These are phyloP conservation scores for Pollimyrus isidori DNA, from an alignment of 2,113 vertebrate genomes.

Conservation along the genomic window DNA sequence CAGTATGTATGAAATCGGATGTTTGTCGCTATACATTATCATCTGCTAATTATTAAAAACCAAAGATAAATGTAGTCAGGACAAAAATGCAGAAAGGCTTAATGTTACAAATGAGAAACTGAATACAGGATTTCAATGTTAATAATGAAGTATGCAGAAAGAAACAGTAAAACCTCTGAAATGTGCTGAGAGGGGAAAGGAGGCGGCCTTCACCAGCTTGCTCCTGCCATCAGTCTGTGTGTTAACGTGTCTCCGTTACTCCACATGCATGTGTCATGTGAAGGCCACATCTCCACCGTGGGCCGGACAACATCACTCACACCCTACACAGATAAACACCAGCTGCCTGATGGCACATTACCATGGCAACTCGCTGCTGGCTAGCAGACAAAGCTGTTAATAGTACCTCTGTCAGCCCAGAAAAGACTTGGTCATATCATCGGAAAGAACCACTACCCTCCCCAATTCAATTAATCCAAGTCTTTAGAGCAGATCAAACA, in stretches of 20 bases:
- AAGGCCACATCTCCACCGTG: background rate
- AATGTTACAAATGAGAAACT: slow-evolving; percentile 42
- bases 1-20: slow-evolving; percentile 37
- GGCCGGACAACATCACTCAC: background rate
- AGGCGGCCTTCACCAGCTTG: background rate
- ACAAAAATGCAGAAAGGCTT: slow-evolving; percentile 47
- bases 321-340: background rate
- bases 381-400: background rate
- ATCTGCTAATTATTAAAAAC: slow-evolving; percentile 47
- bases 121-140: slow-evolving; percentile 35
- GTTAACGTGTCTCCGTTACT: background rate
- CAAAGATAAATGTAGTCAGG: slow-evolving; percentile 44
- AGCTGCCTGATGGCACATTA: background rate
- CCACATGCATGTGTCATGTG: background rate
- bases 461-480: background rate
- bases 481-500: background rate
- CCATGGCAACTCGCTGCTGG: slow-evolving; percentile 2
- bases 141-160: slow-evolving; percentile 26
- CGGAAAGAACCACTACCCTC: background rate
- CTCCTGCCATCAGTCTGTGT: background rate
- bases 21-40: slow-evolving; percentile 51
- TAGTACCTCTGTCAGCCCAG: background rate
- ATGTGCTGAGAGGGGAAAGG: slow-evolving; percentile 25
- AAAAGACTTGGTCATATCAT: background rate
- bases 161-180: slow-evolving; percentile 6